Base-by-base conservation (phyloP, 2,113 vertebrate species). In the Craseonycteris thonglongyai region DNA sequence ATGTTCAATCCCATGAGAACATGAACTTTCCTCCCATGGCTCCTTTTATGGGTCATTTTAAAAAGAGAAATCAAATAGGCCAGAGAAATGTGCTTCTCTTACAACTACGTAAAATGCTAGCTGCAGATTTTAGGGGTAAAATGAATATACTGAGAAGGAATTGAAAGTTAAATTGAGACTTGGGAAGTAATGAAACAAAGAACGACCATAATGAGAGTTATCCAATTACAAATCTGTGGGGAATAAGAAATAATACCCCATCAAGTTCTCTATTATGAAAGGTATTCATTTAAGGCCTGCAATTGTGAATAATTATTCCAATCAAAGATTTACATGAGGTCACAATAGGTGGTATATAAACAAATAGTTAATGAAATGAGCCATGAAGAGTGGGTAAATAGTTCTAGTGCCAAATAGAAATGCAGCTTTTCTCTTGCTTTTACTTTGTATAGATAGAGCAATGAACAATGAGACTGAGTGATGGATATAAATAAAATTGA, bases 321-420 rank as follows among this genome's bases (percentile, higher is more conserved):
- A 61, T 96, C 68, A 93, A 91, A 90, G 65, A 81, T 75, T 76
- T 83, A 74, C 71, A 72, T 80, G 33, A 71, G 33, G 80, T 87
- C 75, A 87, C 69, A 89, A 59, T 80, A 91, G 65, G 87, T 80
- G 59, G 79, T 45, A 89, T 66, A 33, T 79, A 94, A 93, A 83
- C 40, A 93, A 82, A 87, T 63, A 66, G 54, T 94, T 96, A 90
- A 90, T 94, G 91, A 96, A 96, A 94, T 94, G 79, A 95, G 47
- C 79, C 45, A 63, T 89, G 82, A 95, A 74, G 45, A 87, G 93
- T 80, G 80, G 66, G 78, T 63, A 45, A 72, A 71, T 15, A 30
- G 18, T 75, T 90, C 88, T 65, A 91, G 65, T 35, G 47, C 69
- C 80, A 71, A 26, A 56, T 49, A 63, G 21, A 69, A 83, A 63